Base-by-base conservation (phyloP, 2,113 vertebrate species). In the Progne subis region DNA sequence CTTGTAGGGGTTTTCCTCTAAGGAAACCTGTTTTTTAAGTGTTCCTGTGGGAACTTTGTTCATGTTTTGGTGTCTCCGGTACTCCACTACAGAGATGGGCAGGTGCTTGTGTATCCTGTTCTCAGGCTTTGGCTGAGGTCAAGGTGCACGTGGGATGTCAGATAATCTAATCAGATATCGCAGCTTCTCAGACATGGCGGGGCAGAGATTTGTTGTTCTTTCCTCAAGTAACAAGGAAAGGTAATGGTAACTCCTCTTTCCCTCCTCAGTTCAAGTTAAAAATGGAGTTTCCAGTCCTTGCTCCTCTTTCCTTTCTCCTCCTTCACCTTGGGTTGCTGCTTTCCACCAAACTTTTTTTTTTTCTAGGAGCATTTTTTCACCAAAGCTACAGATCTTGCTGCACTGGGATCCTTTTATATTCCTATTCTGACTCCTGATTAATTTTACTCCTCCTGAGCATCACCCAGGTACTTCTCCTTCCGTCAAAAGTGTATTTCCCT, bases 51-150 rank as follows among this genome's bases (percentile, higher is more conserved):
- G 49, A 53, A 3, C 17, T 76, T 78, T 43, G 18, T 31, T 41
- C 23, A 6, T 18, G 9, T 19, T 71, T 56, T 79, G 34, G 12
- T 39, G 34, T 55, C 47, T 34, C 70, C 46, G 25, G 19, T 88
- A 12, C 12, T 28, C 39, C 23, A 1, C 25, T 6, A 1, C 0
- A n/a, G 32, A 53, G 20, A 6, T 25, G 34, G 28, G 31, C 13
- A 59, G n/a, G 23, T 67, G 24, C 2, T 17, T 31, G 14, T 21
- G 20, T 5, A 8, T 25, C 26, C 39, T 65, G 18, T 44, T 63
- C 61, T 65, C 46, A 65, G 71, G 26, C 59, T 65, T 13, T 6
- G 15, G 16, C 26, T 88, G 55, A n/a, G 28, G n/a, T 57, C 25
- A 39, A 55, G 26, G 50, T n/a, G 13, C 29, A 19, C 2, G 2